A percentile compares a stretch with the other conserved stretches of the same genome.
These are phyloP conservation scores for Forbesichthys papilliferus DNA, from an alignment of 2,113 vertebrate genomes.

Conservation along the genomic window DNA sequence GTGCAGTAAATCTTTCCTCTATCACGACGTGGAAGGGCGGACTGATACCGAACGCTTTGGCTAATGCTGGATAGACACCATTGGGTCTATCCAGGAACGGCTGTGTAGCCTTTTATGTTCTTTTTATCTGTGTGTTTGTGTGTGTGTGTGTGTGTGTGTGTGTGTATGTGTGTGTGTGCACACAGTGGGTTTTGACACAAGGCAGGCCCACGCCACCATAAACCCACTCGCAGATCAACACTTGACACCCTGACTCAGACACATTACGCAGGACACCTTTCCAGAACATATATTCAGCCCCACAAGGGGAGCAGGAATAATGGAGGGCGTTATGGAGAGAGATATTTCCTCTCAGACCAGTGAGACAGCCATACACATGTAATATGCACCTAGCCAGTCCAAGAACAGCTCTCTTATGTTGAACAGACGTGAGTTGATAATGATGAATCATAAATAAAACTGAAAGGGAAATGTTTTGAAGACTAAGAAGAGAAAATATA, in stretches of 20 bases:
- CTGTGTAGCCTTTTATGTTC: neutral
- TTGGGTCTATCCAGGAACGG: conserved; percentile 11
- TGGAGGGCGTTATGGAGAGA: conserved; percentile 12
- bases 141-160: neutral
- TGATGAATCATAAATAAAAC: neutral
- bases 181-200: conserved; percentile 36
- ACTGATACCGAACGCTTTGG: conserved; percentile 7
- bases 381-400: neutral
- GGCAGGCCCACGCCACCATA: conserved; percentile 29
- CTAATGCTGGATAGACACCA: conserved; percentile 25
- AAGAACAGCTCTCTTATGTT: neutral
- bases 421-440: neutral
- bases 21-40: conserved; percentile 19
- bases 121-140: neutral
- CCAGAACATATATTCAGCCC: conserved; percentile 14
- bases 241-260: conserved; percentile 39
- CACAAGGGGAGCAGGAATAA: conserved; percentile 24
- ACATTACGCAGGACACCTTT: conserved; percentile 40
- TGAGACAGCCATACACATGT: neutral
- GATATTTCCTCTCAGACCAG: neutral
- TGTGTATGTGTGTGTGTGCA: neutral
- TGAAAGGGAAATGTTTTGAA: neutral
- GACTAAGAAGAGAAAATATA: neutral
- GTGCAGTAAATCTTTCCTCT: conserved; percentile 42
- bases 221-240: conserved; percentile 35